Conservation (phyloP, 2,113 vertebrate genomes). For the Catharus minimus region DNA sequence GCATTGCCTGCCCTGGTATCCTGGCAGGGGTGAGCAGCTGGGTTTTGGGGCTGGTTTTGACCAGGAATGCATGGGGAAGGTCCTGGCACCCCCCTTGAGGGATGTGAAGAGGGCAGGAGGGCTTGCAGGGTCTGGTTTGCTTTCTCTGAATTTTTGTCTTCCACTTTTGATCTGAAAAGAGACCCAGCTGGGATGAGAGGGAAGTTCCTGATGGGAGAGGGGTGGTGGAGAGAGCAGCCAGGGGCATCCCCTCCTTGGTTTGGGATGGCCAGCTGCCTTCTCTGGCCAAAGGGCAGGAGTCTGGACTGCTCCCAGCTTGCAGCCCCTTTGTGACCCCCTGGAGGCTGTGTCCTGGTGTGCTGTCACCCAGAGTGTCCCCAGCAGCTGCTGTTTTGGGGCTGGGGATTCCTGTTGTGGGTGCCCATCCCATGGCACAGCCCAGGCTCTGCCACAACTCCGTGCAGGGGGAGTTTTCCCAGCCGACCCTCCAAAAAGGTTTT, state of each 20-base stretch:
- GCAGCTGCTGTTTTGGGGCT: background rate
- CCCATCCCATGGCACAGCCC: background rate
- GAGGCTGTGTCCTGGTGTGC: fast-evolving
- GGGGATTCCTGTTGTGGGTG: fast-evolving
- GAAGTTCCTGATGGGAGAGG: background rate
- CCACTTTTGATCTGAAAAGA: background rate
- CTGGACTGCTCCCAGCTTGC: background rate
- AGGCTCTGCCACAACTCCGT: fast-evolving
- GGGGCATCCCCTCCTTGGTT: background rate
- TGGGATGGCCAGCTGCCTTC: background rate
- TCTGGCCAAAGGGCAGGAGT: background rate
- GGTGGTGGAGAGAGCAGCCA: background rate
- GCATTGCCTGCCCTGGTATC: fast-evolving
- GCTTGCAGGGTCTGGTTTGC: fast-evolving
- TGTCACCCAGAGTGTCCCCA: background rate
- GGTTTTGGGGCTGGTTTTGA: background rate
- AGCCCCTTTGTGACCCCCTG: background rate
- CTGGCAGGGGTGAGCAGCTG: background rate
- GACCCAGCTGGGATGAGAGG: background rate
- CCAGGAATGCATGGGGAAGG: fast-evolving
- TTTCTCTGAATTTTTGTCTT: background rate
- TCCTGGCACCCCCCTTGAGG: fast-evolving
- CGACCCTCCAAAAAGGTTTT: background rate
- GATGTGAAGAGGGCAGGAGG: background rate
- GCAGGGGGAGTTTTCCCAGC: background rate